Evolutionary conservation across 2,797 vertebrate genomes (phyloP), one percentile per base, ranked within the genome.

Genomic region (Alcedo quadribrachys): DNA sequence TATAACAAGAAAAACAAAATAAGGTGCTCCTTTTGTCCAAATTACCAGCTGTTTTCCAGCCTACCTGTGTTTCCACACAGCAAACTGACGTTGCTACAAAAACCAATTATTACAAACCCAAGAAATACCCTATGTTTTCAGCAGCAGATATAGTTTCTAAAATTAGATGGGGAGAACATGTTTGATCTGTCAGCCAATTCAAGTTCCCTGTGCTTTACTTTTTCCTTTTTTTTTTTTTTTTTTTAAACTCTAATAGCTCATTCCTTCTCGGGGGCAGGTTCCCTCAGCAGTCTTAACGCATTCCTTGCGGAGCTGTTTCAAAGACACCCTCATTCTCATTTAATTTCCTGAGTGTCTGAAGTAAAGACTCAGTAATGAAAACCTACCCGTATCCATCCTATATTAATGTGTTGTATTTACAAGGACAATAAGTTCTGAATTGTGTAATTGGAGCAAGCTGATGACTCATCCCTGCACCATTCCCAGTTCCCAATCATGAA

Each of bases 401-500:
- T 14, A 81, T 60, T 37, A 80, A 42, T 21, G 45, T 0, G 4
- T 2, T 50, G 67, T 73, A 75, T 93, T 85, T 69, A 77, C 57
- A 68, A 82, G 87, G 91, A 74, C 87, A 91, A 58, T 12, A 37
- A 92, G 58, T 11, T 62, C 37, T 3, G 42, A 77, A 85, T 71
- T 90, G 93, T 78, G 87, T 51, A 94, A 90, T 55, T 77, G 71
- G n/a, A 76, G 90, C 77, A n/a, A 13, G 63, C 22, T 32, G 81
- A 79, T 89, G 87, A 92, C 80, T 84, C 93, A 96, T 71, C 50
- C 87, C 92, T 89, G 89, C 90, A 76, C 62, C 84, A 94, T 35
- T 87, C 86, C 2, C 2, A 71, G 76, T 19, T 37, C 28, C 24
- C 7, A 63, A 37, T 22, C 51, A 32, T 1, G 16, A 65, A 8